These are phyloP conservation scores for Euplagia quadripunctaria DNA, from an alignment of 2,888 invertebrate genomes.

Conservation along the genomic window DNA sequence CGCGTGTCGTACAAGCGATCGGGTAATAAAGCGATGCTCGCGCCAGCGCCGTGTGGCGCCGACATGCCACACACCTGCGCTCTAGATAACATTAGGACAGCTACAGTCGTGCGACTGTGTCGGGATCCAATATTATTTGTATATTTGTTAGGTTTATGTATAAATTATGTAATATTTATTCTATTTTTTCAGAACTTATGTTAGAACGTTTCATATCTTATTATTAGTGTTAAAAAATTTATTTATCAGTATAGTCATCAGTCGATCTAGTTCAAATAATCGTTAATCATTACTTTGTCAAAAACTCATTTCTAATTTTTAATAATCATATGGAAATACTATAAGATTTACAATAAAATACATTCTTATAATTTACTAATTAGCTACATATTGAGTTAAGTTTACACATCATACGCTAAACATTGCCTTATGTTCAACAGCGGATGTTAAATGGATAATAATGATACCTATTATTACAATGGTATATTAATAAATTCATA, in stretches of 20 bases:
- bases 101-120: background rate
- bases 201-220: background rate
- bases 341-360: too few species aligned
- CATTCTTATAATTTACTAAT: background rate
- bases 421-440: background rate
- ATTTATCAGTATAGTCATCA: too few species aligned
- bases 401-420: background rate
- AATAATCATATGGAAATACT: too few species aligned
- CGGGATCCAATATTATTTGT: background rate
- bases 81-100: conserved; percentile 45
- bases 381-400: background rate
- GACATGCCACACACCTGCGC: conserved; percentile 61
- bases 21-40: conserved; percentile 58
- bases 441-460: background rate
- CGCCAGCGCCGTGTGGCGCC: conserved; percentile 48
- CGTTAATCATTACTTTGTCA: background rate
- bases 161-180: too few species aligned
- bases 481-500: background rate
- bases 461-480: background rate
- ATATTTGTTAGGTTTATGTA: background rate
- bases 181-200: too few species aligned
- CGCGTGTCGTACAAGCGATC: conserved; percentile 56
- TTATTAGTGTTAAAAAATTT: background rate
- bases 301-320: background rate
- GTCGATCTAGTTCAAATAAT: too few species aligned